Conservation (phyloP, 2,113 vertebrate species). For the Hemiprocne comata region DNA sequence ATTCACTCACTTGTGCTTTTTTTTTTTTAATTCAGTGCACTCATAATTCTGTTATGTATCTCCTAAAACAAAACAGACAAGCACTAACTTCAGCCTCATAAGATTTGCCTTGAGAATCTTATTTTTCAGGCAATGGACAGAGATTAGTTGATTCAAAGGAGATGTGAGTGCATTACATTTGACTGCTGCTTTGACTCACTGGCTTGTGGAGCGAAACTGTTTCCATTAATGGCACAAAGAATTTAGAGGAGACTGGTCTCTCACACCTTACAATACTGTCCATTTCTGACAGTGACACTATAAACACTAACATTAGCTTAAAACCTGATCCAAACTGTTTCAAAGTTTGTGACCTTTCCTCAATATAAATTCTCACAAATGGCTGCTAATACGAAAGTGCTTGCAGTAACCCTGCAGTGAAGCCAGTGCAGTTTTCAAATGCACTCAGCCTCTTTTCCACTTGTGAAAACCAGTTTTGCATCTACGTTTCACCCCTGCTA, state of each 20-base stretch:
- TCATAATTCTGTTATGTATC: neutral
- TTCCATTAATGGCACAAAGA: neutral
- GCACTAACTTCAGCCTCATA: neutral
- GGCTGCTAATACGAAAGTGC: neutral
- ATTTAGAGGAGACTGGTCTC: neutral
- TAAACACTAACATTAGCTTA: neutral
- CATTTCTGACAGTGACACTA: neutral
- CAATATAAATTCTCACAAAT: neutral
- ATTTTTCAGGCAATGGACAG: neutral
- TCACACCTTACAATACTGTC: neutral
- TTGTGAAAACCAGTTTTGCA: neutral
- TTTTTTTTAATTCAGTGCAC: neutral
- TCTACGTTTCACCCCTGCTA: neutral
- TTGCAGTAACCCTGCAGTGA: neutral
- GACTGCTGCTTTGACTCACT: neutral
- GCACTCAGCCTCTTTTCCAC: neutral
- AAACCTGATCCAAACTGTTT: neutral
- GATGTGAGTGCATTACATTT: rapidly evolving
- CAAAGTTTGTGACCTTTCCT: neutral
- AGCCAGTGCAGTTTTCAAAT: neutral
- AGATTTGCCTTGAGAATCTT: neutral
- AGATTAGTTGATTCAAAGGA: neutral
- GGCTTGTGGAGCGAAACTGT: neutral
- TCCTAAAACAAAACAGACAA: neutral
- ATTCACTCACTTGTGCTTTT: neutral